These are phyloP conservation scores for Taenaris catops DNA, from an alignment of 2,888 invertebrate species.

Conservation along the genomic window DNA sequence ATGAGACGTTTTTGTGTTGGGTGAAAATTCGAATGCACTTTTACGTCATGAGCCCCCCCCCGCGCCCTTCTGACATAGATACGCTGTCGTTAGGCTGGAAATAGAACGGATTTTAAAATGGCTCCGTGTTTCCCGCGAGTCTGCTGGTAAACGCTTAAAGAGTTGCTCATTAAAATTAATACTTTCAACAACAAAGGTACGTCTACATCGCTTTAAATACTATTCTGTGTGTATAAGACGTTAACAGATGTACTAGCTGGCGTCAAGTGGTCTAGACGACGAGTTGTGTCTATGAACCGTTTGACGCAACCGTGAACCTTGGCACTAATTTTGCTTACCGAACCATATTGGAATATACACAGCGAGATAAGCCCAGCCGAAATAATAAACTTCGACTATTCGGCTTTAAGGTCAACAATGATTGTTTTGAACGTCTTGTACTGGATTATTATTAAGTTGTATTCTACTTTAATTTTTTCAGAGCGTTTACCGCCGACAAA, in stretches of 20 bases:
- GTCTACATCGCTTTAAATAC: slow-evolving; percentile 21
- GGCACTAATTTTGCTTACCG: slow-evolving; percentile 42
- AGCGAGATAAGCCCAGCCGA: too few relatives aligned
- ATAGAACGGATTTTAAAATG: slow-evolving; percentile 25
- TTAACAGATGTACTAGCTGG: slow-evolving; percentile 29
- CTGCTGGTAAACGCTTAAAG: slow-evolving; percentile 18
- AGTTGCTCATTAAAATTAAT: slow-evolving; percentile 14
- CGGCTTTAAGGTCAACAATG: too few relatives aligned
- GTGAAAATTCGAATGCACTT: slow-evolving; percentile 46
- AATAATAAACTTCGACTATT: too few relatives aligned
- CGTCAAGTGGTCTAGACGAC: slow-evolving; percentile 48
- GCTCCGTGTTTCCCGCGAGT: slow-evolving; percentile 9
- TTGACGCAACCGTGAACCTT: slow-evolving; percentile 49
- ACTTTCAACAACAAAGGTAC: slow-evolving; percentile 13
- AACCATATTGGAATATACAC: too few relatives aligned
- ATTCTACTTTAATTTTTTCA: too few relatives aligned
- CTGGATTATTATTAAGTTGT: too few relatives aligned
- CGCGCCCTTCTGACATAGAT: slow-evolving; percentile 61
- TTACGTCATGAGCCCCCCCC: slow-evolving; percentile 56
- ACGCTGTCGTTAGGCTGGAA: slow-evolving; percentile 54
- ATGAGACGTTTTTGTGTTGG: slow-evolving; percentile 32
- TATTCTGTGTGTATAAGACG: slow-evolving; percentile 23
- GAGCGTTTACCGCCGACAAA: too few relatives aligned
- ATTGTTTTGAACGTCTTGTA: too few relatives aligned
- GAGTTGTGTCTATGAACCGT: slow-evolving; percentile 27